phyloP scores from a whole-genome alignment of 2,113 vertebrate species.

The Corvus hawaiiensis region DNA sequence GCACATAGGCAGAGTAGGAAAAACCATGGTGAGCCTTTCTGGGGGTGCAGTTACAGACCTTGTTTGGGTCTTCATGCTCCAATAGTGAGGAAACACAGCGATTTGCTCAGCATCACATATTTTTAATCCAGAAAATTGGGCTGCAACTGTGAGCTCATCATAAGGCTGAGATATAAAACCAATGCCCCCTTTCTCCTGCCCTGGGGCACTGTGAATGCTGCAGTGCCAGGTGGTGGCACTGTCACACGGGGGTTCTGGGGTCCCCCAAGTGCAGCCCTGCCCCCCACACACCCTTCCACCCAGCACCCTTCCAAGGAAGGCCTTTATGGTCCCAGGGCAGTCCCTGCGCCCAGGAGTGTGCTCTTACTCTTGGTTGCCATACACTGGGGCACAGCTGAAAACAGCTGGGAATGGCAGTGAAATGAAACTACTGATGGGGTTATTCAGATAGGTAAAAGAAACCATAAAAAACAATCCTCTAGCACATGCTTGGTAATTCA shows the following conservation, averaged over 20 bases:
- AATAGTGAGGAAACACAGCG: fast-evolving
- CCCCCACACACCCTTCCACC: not conserved
- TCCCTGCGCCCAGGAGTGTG: not conserved
- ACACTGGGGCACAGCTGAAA: not conserved
- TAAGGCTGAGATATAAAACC: not conserved
- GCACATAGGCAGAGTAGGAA: not conserved
- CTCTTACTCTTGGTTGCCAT: not conserved
- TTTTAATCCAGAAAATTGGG: not conserved
- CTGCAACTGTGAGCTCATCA: not conserved
- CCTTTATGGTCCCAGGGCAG: not conserved
- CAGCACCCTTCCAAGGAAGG: not conserved
- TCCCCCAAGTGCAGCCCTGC: not conserved
- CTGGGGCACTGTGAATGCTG: not conserved
- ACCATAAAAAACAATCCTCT: not conserved
- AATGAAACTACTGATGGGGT: not conserved
- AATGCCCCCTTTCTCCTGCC: not conserved
- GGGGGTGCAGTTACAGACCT: not conserved
- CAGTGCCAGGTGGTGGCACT: not conserved
- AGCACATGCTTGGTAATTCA: not conserved
- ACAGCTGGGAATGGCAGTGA: not conserved
- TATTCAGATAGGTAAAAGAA: not conserved
- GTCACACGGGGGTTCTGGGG: fast-evolving
- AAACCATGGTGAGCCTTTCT: not conserved
- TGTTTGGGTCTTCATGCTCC: not conserved
- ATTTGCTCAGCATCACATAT: not conserved